phyloP scores from a whole-genome alignment of 2,113 vertebrate species.

The Sphaerodactylus townsendi region DNA sequence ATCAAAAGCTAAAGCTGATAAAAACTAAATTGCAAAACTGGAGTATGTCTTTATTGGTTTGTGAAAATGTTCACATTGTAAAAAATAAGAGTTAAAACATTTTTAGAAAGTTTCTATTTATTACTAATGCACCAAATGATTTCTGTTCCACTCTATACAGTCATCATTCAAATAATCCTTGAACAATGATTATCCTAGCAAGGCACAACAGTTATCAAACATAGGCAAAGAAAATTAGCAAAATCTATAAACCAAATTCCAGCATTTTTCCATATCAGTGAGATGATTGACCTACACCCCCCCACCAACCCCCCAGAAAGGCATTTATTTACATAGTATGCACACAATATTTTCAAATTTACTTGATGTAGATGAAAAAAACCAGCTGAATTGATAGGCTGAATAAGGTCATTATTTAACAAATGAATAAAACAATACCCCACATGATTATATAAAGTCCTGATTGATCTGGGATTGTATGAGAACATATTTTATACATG shows the following conservation, averaged over 20 bases:
- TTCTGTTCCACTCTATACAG: constrained; percentile 62
- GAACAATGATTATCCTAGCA: constrained; percentile 57
- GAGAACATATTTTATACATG: not conserved
- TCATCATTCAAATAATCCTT: constrained; percentile 60
- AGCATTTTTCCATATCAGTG: constrained; percentile 4
- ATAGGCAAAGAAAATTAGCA: constrained; percentile 60
- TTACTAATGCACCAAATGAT: constrained; percentile 52
- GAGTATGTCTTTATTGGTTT: constrained; percentile 35
- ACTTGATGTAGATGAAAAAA: not conserved
- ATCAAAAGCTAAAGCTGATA: not conserved
- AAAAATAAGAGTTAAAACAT: not conserved
- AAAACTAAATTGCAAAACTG: not conserved
- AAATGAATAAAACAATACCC: not conserved
- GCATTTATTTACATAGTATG: constrained; percentile 17
- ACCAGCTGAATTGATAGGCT: not conserved
- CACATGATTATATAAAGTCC: not conserved
- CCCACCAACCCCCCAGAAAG: not conserved
- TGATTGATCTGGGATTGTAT: not conserved
- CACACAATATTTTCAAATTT: constrained; percentile 38
- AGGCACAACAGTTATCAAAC: constrained; percentile 64
- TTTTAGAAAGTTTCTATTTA: constrained; percentile 25
- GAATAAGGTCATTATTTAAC: not conserved
- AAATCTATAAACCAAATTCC: constrained; percentile 35
- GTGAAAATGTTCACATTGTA: not conserved
- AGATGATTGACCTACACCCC: not conserved